Evolutionary conservation across 2,113 vertebrate genomes (phyloP).

Genomic region (Suncus etruscus): DNA sequence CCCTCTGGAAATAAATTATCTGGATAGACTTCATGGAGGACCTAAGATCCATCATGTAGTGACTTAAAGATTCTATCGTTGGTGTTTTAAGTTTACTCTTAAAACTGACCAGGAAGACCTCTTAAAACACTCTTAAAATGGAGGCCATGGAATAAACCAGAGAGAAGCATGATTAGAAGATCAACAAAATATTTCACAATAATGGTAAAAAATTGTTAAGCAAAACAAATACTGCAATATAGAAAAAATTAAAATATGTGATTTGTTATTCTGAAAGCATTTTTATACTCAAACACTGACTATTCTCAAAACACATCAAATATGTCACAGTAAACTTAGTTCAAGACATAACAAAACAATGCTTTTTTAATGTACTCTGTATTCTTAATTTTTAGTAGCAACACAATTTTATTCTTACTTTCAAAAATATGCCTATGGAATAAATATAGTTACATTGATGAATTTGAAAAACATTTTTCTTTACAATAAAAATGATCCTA

Average conservation of each 20-base stretch:
- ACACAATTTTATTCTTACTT: background rate
- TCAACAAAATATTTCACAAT: background rate
- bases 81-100: background rate
- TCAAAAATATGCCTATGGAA: background rate
- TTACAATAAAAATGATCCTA: background rate
- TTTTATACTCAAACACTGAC: background rate
- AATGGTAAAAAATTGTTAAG: background rate
- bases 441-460: background rate
- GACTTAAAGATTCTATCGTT: background rate
- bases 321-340: background rate
- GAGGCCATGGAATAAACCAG: background rate
- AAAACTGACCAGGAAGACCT: background rate
- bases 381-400: background rate
- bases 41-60: background rate
- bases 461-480: conserved; percentile 21
- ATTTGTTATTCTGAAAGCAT: background rate
- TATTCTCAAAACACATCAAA: background rate
- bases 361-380: background rate
- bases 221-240: background rate
- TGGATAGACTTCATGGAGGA: background rate
- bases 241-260: conserved; percentile 12
- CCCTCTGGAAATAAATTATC: background rate
- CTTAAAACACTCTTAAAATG: no score
- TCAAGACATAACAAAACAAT: background rate
- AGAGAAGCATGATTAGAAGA: background rate